Evolutionary conservation across 2,113 vertebrate genomes (phyloP).

Genomic region (Sebastes schlegelii): DNA sequence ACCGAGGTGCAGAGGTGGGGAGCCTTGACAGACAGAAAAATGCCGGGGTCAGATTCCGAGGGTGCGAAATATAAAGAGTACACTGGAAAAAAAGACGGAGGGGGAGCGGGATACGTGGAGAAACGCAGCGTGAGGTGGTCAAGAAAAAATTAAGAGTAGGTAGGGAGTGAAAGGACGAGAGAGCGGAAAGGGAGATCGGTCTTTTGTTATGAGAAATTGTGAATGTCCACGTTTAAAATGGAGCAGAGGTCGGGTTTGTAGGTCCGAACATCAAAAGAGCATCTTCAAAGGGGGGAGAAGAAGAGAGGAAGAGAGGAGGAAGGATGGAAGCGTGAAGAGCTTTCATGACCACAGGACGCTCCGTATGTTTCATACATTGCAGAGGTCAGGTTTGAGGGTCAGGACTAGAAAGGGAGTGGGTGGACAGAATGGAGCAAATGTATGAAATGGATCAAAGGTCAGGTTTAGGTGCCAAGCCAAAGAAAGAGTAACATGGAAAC

Average conservation of each 20-base stretch:
- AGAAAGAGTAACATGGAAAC: background rate
- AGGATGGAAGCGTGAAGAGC: background rate
- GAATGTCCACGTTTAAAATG: background rate
- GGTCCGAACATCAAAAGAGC: constrained; percentile 13
- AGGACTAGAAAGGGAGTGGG: background rate
- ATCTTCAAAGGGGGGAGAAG: background rate
- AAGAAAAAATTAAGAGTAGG: background rate
- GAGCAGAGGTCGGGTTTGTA: constrained; percentile 1
- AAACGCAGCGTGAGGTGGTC: background rate
- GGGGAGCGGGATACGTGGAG: background rate
- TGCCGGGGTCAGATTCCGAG: constrained; percentile 16
- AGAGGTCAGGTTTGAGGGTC: constrained; percentile 10
- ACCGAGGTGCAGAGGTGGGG: background rate
- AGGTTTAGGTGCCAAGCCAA: background rate
- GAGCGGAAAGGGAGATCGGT: background rate
- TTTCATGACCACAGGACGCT: background rate
- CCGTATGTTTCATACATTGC: background rate
- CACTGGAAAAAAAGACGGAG: background rate
- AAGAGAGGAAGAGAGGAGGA: background rate
- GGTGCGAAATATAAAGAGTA: constrained; percentile 18
- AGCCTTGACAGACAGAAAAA: constrained; percentile 17
- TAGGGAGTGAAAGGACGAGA: background rate
- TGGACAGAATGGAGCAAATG: background rate
- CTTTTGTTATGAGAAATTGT: constrained; percentile 2
- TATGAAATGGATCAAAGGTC: constrained; percentile 11